Evolutionary conservation across 2,888 invertebrate genomes (phyloP).

Genomic region (Odontocolon sp.): DNA sequence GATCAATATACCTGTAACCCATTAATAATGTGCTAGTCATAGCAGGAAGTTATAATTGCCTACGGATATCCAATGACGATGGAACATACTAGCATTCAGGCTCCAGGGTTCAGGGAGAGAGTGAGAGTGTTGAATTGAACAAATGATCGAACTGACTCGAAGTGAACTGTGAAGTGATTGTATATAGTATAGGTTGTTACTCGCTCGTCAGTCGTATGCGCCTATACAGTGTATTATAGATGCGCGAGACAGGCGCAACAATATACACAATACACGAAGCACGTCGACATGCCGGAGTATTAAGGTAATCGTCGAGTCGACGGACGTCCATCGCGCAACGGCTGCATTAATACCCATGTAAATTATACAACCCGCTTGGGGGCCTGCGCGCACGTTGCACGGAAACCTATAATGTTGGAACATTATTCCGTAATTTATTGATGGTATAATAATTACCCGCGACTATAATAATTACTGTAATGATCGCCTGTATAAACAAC

Average conservation of each 20-base stretch:
- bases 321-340: conserved; percentile 58
- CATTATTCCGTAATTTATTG: conserved; percentile 69
- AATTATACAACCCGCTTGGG: conserved; percentile 62
- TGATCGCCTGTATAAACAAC: conserved; percentile 69
- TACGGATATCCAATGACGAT: conserved; percentile 9
- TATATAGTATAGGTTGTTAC: neutral
- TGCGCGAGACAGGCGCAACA: conserved; percentile 60
- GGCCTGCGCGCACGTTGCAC: conserved; percentile 21
- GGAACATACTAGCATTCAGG: conserved; percentile 4
- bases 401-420: conserved; percentile 67
- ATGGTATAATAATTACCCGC: conserved; percentile 68
- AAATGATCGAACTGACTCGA: conserved; percentile 7
- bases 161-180: conserved; percentile 16
- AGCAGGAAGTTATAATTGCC: conserved; percentile 12
- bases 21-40: conserved; percentile 6
- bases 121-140: too few relatives aligned
- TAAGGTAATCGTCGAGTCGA: conserved; percentile 64
- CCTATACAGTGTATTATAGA: conserved; percentile 23
- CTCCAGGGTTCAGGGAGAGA: conserved; percentile 3
- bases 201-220: conserved; percentile 22
- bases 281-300: conserved; percentile 55
- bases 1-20: neutral
- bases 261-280: conserved; percentile 60
- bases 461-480: conserved; percentile 68
- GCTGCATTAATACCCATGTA: conserved; percentile 66